phyloP scores from a whole-genome alignment of 2,888 invertebrate species.

The Drosophila mercatorum region DNA sequence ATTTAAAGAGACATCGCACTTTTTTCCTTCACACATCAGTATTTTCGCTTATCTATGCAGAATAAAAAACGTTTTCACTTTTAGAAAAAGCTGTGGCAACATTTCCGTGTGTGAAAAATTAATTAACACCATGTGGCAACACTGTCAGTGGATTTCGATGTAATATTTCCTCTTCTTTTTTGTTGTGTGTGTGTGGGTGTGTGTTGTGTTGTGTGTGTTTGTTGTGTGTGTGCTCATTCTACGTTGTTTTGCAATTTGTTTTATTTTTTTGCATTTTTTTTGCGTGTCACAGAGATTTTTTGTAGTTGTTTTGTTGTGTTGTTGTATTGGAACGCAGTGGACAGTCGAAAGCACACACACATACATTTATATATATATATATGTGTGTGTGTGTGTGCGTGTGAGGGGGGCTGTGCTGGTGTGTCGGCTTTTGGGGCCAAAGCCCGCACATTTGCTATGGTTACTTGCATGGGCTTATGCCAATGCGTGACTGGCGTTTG shows the following conservation, averaged over 20 bases:
- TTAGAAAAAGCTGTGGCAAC: constrained; percentile 42
- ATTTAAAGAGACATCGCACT: too few relatives aligned
- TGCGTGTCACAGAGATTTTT: constrained; percentile 61
- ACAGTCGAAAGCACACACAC: constrained; percentile 33
- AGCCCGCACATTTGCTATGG: constrained; percentile 61
- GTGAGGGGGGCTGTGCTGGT: not conserved
- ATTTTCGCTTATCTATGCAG: constrained; percentile 2
- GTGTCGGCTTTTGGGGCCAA: constrained; percentile 37
- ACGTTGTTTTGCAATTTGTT: constrained; percentile 42
- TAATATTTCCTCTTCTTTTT: constrained; percentile 35
- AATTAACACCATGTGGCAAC: constrained; percentile 74
- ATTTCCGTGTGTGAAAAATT: constrained; percentile 53
- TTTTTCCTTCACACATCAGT: not conserved
- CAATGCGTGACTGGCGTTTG: constrained; percentile 78
- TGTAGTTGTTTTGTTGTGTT: constrained; percentile 66
- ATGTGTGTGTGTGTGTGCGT: not conserved
- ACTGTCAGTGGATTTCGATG: constrained; percentile 63
- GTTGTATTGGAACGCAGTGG: constrained; percentile 49
- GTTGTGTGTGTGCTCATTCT: not conserved
- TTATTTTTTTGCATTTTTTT: constrained; percentile 43
- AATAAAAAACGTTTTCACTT: constrained; percentile 12
- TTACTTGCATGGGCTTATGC: constrained; percentile 70
- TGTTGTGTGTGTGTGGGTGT: constrained; percentile 7
- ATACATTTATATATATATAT: not conserved
- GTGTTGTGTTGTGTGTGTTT: constrained; percentile 1